These are phyloP conservation scores for Micrastur ruficollis DNA, from an alignment of 2,797 vertebrate species.

Conservation along the genomic window DNA sequence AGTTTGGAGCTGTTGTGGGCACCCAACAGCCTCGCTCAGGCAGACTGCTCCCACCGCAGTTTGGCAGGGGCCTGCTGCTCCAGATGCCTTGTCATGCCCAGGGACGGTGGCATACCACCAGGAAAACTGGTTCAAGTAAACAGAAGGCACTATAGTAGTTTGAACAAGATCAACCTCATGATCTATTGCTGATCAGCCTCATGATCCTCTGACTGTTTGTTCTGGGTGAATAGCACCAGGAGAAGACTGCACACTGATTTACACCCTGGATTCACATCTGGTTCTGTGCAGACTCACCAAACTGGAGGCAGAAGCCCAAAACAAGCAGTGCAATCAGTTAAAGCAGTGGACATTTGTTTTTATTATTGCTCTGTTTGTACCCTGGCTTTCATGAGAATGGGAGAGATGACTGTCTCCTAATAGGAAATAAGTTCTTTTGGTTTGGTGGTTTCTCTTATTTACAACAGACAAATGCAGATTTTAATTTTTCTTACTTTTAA, in stretches of 20 bases:
- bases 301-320: background rate
- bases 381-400: background rate
- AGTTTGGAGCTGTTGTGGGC: background rate
- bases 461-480: background rate
- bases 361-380: background rate
- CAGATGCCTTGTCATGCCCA: accelerated
- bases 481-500: background rate
- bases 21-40: too few relatives aligned
- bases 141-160: background rate
- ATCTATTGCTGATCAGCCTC: background rate
- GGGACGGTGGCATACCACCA: background rate
- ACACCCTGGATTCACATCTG: background rate
- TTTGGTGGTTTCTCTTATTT: background rate
- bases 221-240: background rate
- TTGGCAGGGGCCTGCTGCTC: background rate
- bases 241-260: background rate
- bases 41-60: background rate
- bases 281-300: background rate
- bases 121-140: background rate
- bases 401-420: background rate
- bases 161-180: background rate
- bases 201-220: too few relatives aligned
- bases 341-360: background rate
- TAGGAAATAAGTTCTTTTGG: background rate
- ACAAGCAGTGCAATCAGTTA: background rate